These are phyloP conservation scores for Dolichallabes microphthalmus DNA, from an alignment of 2,113 vertebrate species.

Conservation along the genomic window DNA sequence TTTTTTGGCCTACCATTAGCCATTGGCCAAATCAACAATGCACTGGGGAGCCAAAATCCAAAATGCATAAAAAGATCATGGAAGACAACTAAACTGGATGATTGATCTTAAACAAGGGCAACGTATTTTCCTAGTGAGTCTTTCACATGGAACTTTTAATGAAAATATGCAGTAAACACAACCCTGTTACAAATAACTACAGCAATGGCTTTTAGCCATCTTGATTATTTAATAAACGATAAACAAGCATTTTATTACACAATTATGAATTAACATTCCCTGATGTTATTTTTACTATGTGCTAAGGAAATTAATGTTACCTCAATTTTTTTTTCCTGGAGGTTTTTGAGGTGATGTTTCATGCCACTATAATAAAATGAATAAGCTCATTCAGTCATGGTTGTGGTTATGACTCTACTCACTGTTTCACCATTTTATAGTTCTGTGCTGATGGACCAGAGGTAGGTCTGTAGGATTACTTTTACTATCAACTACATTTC, in stretches of 20 bases:
- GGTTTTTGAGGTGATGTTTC: background rate
- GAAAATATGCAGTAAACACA: background rate
- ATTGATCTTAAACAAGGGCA: too few relatives aligned
- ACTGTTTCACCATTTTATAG: background rate
- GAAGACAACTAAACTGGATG: too few relatives aligned
- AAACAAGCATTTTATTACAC: too few relatives aligned
- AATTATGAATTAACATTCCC: too few relatives aligned
- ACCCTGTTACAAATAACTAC: background rate
- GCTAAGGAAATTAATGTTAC: too few relatives aligned
- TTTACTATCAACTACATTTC: background rate
- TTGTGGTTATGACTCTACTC: background rate
- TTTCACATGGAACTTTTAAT: background rate
- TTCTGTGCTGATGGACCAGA: background rate
- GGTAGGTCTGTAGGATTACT: background rate
- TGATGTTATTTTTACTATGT: too few relatives aligned
- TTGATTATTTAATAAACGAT: too few relatives aligned
- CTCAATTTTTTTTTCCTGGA: background rate
- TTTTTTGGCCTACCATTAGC: too few relatives aligned
- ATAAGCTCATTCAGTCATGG: background rate
- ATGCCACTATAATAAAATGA: background rate
- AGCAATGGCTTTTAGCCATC: background rate
- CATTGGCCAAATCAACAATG: too few relatives aligned
- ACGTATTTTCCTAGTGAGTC: too few relatives aligned
- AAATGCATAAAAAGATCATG: too few relatives aligned
- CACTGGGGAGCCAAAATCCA: too few relatives aligned